These are phyloP conservation scores for Aspidoscelis tigris DNA, from an alignment of 2,113 vertebrate species.

Conservation along the genomic window DNA sequence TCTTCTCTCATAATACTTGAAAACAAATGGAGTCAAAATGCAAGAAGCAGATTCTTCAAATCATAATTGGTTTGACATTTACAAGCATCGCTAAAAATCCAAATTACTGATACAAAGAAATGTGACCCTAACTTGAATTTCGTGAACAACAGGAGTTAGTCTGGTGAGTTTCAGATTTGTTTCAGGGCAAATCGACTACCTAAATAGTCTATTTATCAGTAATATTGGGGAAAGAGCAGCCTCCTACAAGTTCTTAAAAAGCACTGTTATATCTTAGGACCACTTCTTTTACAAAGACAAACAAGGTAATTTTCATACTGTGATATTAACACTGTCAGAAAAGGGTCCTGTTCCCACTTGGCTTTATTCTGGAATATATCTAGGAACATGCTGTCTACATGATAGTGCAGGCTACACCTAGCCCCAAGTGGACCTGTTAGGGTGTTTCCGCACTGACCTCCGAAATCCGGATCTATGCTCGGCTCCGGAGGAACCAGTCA, in stretches of 20 bases:
- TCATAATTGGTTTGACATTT: constrained; percentile 2
- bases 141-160: no score
- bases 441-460: no score
- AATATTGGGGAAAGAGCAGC: neutral
- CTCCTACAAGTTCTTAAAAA: neutral
- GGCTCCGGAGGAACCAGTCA: no score
- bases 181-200: neutral
- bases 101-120: neutral
- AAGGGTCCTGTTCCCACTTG: no score
- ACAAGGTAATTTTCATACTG: neutral
- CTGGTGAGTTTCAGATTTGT: neutral
- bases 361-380: no score
- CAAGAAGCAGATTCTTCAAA: neutral
- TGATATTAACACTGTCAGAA: neutral
- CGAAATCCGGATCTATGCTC: no score
- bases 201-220: neutral
- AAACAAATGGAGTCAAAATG: neutral
- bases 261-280: no score
- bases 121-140: neutral
- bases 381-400: no score
- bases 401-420: no score
- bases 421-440: no score
- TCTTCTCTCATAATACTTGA: neutral
- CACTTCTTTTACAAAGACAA: neutral
- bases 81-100: neutral